phyloP scores from a whole-genome alignment of 2,888 invertebrate genomes.

The Caenorhabditis macrosperma region DNA sequence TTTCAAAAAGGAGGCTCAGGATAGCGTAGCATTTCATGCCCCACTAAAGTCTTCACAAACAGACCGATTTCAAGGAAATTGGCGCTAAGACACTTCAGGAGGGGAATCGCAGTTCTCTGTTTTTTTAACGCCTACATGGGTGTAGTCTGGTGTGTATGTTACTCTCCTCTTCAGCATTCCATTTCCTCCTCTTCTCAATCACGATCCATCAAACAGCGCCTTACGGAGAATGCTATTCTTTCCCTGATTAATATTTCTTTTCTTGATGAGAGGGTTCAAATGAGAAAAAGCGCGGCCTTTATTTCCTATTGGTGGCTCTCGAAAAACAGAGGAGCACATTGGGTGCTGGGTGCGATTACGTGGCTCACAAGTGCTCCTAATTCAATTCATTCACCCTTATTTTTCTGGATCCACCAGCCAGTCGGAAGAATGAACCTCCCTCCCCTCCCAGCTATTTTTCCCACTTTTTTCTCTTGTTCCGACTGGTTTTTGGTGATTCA shows the following conservation, averaged over 20 bases:
- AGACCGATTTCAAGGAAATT: slow-evolving; percentile 1
- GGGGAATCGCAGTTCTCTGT: not conserved
- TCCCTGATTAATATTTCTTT: not conserved
- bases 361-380: slow-evolving; percentile 23
- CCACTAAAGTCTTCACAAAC: too few relatives aligned
- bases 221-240: not conserved
- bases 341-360: slow-evolving; percentile 10
- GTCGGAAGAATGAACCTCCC: not conserved
- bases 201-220: slow-evolving; percentile 34
- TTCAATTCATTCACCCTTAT: slow-evolving; percentile 5
- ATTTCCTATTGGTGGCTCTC: not conserved
- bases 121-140: too few relatives aligned
- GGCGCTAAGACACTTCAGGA: not conserved
- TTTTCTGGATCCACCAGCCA: slow-evolving; percentile 4
- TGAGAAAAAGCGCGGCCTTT: not conserved
- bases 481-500: not conserved
- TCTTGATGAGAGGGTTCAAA: not conserved
- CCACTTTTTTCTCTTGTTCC: not conserved
- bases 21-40: slow-evolving; percentile 5
- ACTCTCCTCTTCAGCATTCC: too few relatives aligned
- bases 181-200: not conserved
- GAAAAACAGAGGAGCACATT: slow-evolving; percentile 11
- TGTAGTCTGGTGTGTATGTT: too few relatives aligned
- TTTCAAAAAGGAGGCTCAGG: not conserved
- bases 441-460: not conserved